Base-by-base conservation (phyloP, 2,888 invertebrate genomes). In the Latheticus oryzae region DNA sequence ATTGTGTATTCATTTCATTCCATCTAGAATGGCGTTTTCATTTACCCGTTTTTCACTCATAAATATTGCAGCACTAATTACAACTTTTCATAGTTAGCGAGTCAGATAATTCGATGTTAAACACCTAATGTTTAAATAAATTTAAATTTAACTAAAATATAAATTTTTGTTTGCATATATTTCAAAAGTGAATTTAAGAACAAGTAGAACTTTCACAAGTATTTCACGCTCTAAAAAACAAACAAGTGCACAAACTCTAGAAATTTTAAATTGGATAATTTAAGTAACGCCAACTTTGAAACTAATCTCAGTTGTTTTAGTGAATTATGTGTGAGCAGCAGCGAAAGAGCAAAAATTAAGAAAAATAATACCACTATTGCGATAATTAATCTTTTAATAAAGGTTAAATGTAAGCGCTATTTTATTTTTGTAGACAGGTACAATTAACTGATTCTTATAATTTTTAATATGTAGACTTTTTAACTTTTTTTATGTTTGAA, bases 361-460 rank as follows among this genome's bases (percentile, higher is more conserved):
- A 19, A 45, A 45, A 45, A 45, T 45, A 45, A 30, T 19, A n/a
- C 17, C 15, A 47, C 47, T 23, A 33, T 47, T 47, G 47, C 21
- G 15, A 35, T 11, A 48, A 48, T 48, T 35, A 37, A 37, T 35
- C 26, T 37, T 24, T 24, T n/a, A 48, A 24, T 32, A 48, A 38
- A 50, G 37, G 50, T 38, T 51, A 51, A 38, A 51, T 40, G 51
- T 32, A 51, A 38, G 21, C 30, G 13, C 24, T 17, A 26, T 17
- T 28, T 40, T 51, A 51, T 51, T 51, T 51, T 40, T 51, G 51
- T 35, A 30, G 30, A 40, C 30, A 28, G 28, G 12, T 28, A 24
- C 38, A 51, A 51, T 51, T 51, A 51, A 51, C 51, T 38, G 51
- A 26, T 50, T 38, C 28, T 51, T 51, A 51, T 51, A 51, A 28